Evolutionary conservation across 2,888 invertebrate species (phyloP), one percentile per base, ranked within the genome.

Genomic region (Drosophila parthenogenetica): DNA sequence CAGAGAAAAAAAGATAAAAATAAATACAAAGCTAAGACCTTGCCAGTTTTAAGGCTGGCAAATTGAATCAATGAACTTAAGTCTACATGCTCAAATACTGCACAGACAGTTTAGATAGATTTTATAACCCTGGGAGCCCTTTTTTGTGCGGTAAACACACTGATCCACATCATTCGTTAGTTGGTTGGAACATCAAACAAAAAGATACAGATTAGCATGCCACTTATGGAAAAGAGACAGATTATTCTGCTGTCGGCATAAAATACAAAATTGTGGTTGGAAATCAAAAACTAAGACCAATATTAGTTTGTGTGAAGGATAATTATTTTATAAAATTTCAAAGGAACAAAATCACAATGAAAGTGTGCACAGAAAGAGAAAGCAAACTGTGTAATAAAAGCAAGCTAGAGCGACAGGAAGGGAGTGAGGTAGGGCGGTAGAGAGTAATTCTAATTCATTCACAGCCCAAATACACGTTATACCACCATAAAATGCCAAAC

Each of bases 241-340:
- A 43, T 45, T 35, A 54, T 29, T 11, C 13, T 32, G 13, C 17
- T 49, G 32, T 32, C 32, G 32, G 17, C 49, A 17, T 13, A 13
- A 49, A 35, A 8, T 13, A 35, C 32, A 35, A 49, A 13, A 17
- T 49, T 5, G 8, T 32, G 32, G 13, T 7, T 11, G 13, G 17
- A 7, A 29, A 48, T 5, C 43, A 57, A 25, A 22, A n/a, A 35
- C 64, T 54, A 35, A 53, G 60, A 40, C 35, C 50, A 63, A 55
- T 68, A 48, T 64, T 25, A 54, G 49, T 48, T 39, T 59, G 39
- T 40, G 59, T 69, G 55, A 60, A 59, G 67, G 63, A 71, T 81
- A 81, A 81, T 81, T 79, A 81, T 81, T 81, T 63, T 61, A 59
- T 68, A 63, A 66, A 72, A 74, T 70, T 59, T 51, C 29, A 54